Conservation (phyloP, 2,797 vertebrate genomes). For the Huso huso region DNA sequence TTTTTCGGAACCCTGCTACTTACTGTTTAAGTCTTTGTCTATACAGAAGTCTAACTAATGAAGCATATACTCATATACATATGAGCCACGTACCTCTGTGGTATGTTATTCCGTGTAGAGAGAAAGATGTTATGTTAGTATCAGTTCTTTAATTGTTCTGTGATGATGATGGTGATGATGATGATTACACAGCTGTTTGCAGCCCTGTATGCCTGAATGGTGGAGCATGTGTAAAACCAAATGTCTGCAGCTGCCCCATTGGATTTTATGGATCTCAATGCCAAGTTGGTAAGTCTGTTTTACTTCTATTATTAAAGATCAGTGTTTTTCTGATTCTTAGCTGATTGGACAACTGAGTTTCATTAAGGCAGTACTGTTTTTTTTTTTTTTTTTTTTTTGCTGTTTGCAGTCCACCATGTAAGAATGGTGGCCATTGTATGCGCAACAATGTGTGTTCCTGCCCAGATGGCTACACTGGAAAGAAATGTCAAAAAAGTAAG, state of each 20-base stretch:
- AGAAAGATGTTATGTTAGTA: neutral
- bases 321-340: neutral
- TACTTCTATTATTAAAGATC: neutral
- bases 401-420: slow-evolving; percentile 82
- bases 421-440: slow-evolving; percentile 81
- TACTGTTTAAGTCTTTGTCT: too few relatives aligned
- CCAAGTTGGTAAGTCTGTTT: slow-evolving; percentile 70
- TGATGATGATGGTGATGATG: neutral
- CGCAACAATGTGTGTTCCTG: slow-evolving; percentile 83
- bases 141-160: neutral
- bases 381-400: slow-evolving; percentile 36
- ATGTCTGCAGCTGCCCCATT: slow-evolving; percentile 70
- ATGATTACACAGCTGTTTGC: slow-evolving; percentile 60
- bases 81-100: too few relatives aligned
- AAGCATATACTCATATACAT: too few relatives aligned
- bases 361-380: neutral
- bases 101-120: too few relatives aligned
- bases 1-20: too few relatives aligned
- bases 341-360: neutral
- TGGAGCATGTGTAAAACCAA: slow-evolving; percentile 74
- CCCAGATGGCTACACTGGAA: slow-evolving; percentile 73
- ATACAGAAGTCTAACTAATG: too few relatives aligned
- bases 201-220: slow-evolving; percentile 80
- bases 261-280: slow-evolving; percentile 85
- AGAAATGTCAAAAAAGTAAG: slow-evolving; percentile 86